Base-by-base conservation (phyloP, 2,888 invertebrate species). In the Perithous albicinctus region DNA sequence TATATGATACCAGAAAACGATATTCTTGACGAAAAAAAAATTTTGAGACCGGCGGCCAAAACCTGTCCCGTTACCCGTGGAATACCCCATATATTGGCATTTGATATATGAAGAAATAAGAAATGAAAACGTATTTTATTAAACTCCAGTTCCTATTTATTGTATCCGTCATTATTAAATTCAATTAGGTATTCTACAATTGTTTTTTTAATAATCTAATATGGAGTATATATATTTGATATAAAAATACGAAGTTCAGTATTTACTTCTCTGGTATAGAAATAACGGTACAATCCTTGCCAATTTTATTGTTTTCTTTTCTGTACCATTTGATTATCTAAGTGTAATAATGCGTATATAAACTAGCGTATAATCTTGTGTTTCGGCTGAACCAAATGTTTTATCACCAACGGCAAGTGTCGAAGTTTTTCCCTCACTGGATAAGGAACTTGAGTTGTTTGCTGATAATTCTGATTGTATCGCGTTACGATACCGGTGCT, bases 381-480 rank as follows among this genome's bases (percentile, higher is more conserved):
- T 46, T 87, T 87, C 83, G 88, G 89, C 87, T 87, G 93, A 86
- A 91, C 92, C 74, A 94, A 88, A 87, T 93, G 90, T 85, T 93
- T 92, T 79, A 94, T 89, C 78, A 94, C 92, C 83, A 92, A 93
- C 1, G 93, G 93, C 89, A 94, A 92, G 75, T 93, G 90, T 80
- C 92, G 91, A 69, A 94, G 87, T 85, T 94, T 94, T 69, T 94
- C 93, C 87, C 92, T 90, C 32, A 94, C 91, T 5, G 87, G 70
- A 15, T 86, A 79, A 23, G 91, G 89, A 77, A 91, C 85, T 73
- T 91, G 90, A 12, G 85, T 83, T 51, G 87, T 89, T 80, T 88
- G 88, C 32, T 90, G 88, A 79, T 88, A 86, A 83, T 90, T 87
- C 26, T 89, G 87, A 82, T 89, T 89, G 76, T 89, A 92, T 70